Base-by-base conservation (phyloP, 53 echinoderm and acorn worm species). In the Echinometra lucunter region DNA sequence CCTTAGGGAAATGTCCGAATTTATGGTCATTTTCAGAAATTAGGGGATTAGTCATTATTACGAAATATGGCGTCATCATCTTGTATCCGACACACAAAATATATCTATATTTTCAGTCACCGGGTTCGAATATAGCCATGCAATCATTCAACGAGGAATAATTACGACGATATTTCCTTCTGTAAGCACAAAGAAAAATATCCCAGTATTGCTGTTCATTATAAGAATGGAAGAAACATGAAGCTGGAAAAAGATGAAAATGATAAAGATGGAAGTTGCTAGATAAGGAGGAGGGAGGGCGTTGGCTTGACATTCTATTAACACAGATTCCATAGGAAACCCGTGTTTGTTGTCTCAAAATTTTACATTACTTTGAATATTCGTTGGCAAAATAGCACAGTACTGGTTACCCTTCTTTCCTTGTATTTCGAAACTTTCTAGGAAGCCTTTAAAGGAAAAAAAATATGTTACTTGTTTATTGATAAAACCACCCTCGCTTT, bases 41-140 rank as follows among this genome's bases (percentile, higher is more conserved):
- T 45, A n/a, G 45, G n/a, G 85, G 45, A 85, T 85, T 85, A 85
- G 85, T 85, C 85, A 85, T 85, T 85, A 49, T 53, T 47, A 47
- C n/a, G 28, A 28, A 27, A 85, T 27, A n/a, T 85, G 85, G 49
- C 49, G 82, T 44, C 82, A 82, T 82, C 74, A 74, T 74, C 8
- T 78, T 35, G 11, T 35, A 78, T 10, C 9, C 23, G 18, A 78
- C 37, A 35, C 32, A 78, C 35, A 78, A 37, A 18, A 32, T n/a
- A n/a, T n/a, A n/a, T n/a, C n/a, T n/a, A n/a, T n/a, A n/a, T n/a
- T n/a, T n/a, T n/a, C 37, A n/a, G 25, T 17, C 1, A 37, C 15
- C 37, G 75, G 37, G 75, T 75, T 37, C 37, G 19, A 12, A 69
- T 81, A 42, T 0, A 40, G 8, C 81, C 27, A 44, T 30, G 53